Conservation (phyloP, 1,140 invertebrate species). For the Hyphantria cunea region DNA sequence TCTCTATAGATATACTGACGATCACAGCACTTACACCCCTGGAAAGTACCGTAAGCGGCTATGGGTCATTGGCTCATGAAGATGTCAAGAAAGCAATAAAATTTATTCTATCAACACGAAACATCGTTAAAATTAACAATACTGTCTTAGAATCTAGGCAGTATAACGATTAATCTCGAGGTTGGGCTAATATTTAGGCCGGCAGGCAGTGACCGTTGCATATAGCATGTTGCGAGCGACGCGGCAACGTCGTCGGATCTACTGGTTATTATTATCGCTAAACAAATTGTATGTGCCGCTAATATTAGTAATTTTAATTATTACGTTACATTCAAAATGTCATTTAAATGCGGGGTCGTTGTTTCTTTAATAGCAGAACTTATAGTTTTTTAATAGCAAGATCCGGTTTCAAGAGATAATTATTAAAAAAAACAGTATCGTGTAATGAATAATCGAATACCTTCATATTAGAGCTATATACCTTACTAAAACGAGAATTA, state of each 20-base stretch:
- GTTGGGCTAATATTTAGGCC: conserved; percentile 10
- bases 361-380: too few species aligned
- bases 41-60: conserved; percentile 65
- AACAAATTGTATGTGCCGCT: too few species aligned
- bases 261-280: too few species aligned
- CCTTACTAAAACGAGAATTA: too few species aligned
- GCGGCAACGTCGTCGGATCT: background rate
- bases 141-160: conserved; percentile 18
- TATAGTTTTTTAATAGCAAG: too few species aligned
- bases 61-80: conserved; percentile 69
- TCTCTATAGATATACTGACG: conserved; percentile 41
- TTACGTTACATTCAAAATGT: too few species aligned
- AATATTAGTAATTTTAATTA: too few species aligned
- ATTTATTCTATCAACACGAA: conserved; percentile 47
- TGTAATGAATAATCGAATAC: too few species aligned
- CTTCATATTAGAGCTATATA: too few species aligned
- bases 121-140: conserved; percentile 46
- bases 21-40: conserved; percentile 45
- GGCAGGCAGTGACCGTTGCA: background rate
- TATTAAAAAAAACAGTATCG: too few species aligned
- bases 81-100: conserved; percentile 57
- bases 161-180: conserved; percentile 22
- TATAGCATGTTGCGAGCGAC: conserved; percentile 1
- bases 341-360: too few species aligned
- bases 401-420: too few species aligned